Base-by-base conservation (phyloP, 2,797 vertebrate species). In the Enteromius mattozi region DNA sequence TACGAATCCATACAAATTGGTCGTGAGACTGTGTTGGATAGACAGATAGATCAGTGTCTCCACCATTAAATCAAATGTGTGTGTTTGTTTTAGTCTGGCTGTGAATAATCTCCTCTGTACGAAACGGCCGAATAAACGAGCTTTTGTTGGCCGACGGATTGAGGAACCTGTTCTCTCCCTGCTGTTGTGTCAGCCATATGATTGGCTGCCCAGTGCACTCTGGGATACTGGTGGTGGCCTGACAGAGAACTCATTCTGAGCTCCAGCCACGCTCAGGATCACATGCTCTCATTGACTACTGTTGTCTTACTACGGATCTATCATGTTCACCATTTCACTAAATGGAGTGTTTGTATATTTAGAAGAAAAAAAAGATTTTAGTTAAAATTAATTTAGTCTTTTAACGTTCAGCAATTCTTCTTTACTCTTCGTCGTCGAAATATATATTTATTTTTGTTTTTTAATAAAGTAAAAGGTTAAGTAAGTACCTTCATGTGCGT, bases 201-300 rank as follows among this genome's bases (percentile, higher is more conserved):
- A 86, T 83, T 81, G 63, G 65, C 47, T 35, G 59, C 56, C 65
- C 74, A 35, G 74, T 71, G 87, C 71, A 84, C 78, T 77, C 76
- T 88, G 85, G 86, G 85, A 82, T 49, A 79, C 71, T 74, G 71
- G 40, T 77, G 35, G 27, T 59, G 65, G 21, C 84, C 54, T 66
- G 63, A 88, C 87, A 88, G 78, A 85, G 63, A 47, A 72, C n/a
- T 21, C 75, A 82, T 81, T 89, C 72, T 85, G 59, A 78, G 78
- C 9, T 35, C 13, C 37, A 65, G 78, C 72, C 75, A 77, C 80
- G 56, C 68, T 47, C 49, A 70, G 40, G 68, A 84, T 82, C 87
- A 89, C 84, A 80, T 87, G 87, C 30, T 82, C 76, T 78, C 86
- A 89, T 88, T 90, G 89, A 90, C 88, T 88, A 80, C 71, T 35